Conservation (phyloP, 2,888 invertebrate genomes). For the Toxonevra muliebris region DNA sequence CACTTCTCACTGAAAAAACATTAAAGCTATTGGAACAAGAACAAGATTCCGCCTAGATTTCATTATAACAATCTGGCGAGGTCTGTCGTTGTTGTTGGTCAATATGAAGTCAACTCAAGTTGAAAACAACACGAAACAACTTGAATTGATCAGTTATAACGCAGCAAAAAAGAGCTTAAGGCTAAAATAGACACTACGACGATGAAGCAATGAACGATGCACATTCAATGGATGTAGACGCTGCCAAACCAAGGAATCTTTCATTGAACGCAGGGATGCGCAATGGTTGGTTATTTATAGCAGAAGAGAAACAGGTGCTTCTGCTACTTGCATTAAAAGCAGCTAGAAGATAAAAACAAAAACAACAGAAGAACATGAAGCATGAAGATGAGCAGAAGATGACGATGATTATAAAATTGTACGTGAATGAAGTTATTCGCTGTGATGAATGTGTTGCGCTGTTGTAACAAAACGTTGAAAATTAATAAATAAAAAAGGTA, state of each 20-base stretch:
- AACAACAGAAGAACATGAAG: background rate
- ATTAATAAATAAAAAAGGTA: too few relatives aligned
- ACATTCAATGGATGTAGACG: background rate
- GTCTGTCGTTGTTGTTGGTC: constrained; percentile 1
- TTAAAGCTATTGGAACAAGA: constrained; percentile 5
- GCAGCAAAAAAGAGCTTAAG: constrained; percentile 12
- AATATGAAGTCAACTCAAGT: background rate
- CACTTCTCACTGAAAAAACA: background rate
- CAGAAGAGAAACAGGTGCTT: constrained; percentile 23
- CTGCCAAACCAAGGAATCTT: background rate
- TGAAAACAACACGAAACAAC: constrained; percentile 9
- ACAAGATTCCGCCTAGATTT: constrained; percentile 4
- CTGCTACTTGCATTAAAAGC: too few relatives aligned
- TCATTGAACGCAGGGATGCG: background rate
- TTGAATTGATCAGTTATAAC: constrained; percentile 16
- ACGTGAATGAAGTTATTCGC: constrained; percentile 27
- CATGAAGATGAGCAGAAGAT: too few relatives aligned
- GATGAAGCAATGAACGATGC: background rate
- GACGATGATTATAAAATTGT: background rate
- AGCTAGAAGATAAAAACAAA: too few relatives aligned
- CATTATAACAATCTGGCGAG: background rate
- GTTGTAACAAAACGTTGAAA: too few relatives aligned
- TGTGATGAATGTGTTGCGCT: constrained; percentile 16
- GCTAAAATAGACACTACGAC: constrained; percentile 14
- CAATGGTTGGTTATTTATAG: background rate